Base-by-base conservation (phyloP, 2,113 vertebrate genomes). In the Aythya baeri region DNA sequence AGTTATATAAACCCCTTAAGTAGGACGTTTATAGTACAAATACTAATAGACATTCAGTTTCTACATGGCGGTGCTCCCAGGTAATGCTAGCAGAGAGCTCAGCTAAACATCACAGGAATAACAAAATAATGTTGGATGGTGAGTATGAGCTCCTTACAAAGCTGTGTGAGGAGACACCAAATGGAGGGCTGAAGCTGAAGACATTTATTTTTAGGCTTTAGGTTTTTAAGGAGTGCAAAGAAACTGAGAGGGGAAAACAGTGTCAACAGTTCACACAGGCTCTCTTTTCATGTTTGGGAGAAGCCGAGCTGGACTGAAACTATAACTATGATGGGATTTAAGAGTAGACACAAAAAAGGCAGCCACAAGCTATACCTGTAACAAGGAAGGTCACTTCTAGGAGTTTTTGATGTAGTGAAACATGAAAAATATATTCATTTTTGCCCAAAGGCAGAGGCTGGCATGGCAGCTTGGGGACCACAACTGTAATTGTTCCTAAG, bases 361-460 rank as follows among this genome's bases (percentile, higher is more conserved):
- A 91, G 88, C 67, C 63, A n/a, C 72, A 93, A 93, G 91, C 94
- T 92, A 83, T 91, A 93, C 85, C 95, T 72, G 86, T 94, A 93
- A 95, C 86, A 94, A 85, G 71, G 82, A 96, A 91, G 84, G 95
- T 92, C 93, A 96, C 85, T 83, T 96, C 83, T 91, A 83, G 91
- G 91, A 94, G 80, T 62, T 93, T 97, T 93, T 92, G 76, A 95
- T 94, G 87, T 88, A 86, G 63, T 88, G 49, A 93, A 94, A 93
- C 79, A 87, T 94, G 46, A 74, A 94, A 95, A 81, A 46, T 71
- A 83, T 91, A 83, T 97, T 97, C 88, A 93, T 96, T 93, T 95
- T 96, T 96, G 97, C 95, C 96, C 95, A 97, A 96, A 97, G 96
- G 89, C 95, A 96, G 94, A 90, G 91, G 95, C 89, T 96, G 90